Evolutionary conservation across 2,888 invertebrate genomes (phyloP), one percentile per base, ranked within the genome.

Genomic region (Dione juno): DNA sequence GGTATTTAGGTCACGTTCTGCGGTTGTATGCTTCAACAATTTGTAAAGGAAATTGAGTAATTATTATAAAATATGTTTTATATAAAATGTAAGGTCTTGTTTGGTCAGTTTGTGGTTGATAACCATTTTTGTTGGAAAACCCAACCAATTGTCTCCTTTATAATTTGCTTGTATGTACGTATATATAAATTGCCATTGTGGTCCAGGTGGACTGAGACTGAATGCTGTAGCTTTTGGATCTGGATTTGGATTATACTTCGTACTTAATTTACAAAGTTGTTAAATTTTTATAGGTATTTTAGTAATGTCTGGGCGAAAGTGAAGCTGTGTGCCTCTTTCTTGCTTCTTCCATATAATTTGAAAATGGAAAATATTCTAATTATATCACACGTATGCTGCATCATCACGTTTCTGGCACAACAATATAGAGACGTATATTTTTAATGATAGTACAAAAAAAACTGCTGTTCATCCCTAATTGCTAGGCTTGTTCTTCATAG

Each of bases 391-490:
- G 16, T 16, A 50, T 10, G 16, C 19, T 50, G 37, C 0, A 57
- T 57, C 35, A 37, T 57, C 54, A 57, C 54, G 54, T 57, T 57
- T 37, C 1, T 8, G 5, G 5, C 0, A 10, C 21, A 21, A 11
- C 1, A 3, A 9, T 21, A 43, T 21, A 43, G 7, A 21, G 0
- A 3, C 9, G 11, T 14, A 43, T 28, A 28, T 59, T 43, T 54
- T 28, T 40, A 50, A 50, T 13, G 50, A 50, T 14, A 0, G 14
- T 10, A 13, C 40, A 45, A 35, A 68, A 16, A 52, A 28, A 54
- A 19, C 45, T 41, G 63, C 43, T 54, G 63, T 64, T 68, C 19
- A 66, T 21, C 16, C 14, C 66, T 67, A 70, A 64, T 68, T 70
- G 66, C 67, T 66, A 64, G 53, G 41, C 67, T 52, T 41, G 21